phyloP scores from a whole-genome alignment of 2,888 invertebrate species.

The Ptilodon capucinus region DNA sequence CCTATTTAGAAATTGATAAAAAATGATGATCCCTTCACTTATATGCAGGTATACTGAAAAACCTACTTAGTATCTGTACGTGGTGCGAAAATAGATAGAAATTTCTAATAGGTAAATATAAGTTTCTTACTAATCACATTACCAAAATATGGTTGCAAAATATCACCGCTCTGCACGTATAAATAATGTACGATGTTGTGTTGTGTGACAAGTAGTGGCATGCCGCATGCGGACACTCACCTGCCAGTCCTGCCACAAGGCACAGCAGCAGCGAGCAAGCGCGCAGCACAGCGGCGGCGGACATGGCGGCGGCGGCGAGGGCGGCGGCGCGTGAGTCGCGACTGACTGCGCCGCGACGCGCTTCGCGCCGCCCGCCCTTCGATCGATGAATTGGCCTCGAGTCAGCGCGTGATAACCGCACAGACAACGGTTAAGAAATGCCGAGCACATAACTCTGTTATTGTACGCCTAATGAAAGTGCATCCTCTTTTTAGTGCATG shows the following conservation, averaged over 20 bases:
- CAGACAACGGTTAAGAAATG: too few relatives aligned
- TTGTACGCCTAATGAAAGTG: not conserved
- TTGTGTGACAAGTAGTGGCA: not conserved
- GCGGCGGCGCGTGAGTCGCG: slow-evolving; percentile 35
- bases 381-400: slow-evolving; percentile 57
- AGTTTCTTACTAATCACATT: too few relatives aligned
- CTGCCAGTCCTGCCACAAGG: slow-evolving; percentile 69
- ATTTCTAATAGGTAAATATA: too few relatives aligned
- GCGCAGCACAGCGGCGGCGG: slow-evolving; percentile 44
- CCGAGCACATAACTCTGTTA: not conserved
- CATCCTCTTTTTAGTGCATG: too few relatives aligned
- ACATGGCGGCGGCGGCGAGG: slow-evolving; percentile 25
- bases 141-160: too few relatives aligned
- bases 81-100: too few relatives aligned
- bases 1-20: too few relatives aligned
- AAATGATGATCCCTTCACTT: too few relatives aligned
- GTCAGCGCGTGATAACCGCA: slow-evolving; percentile 45
- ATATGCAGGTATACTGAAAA: too few relatives aligned
- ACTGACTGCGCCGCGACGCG: slow-evolving; percentile 31
- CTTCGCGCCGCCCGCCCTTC: slow-evolving; percentile 62
- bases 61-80: too few relatives aligned
- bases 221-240: slow-evolving; percentile 50
- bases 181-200: too few relatives aligned
- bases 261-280: slow-evolving; percentile 51
- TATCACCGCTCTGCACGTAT: too few relatives aligned